Evolutionary conservation across 2,888 invertebrate species (phyloP), one percentile per base, ranked within the genome.

Genomic region (Drosophila cognata): DNA sequence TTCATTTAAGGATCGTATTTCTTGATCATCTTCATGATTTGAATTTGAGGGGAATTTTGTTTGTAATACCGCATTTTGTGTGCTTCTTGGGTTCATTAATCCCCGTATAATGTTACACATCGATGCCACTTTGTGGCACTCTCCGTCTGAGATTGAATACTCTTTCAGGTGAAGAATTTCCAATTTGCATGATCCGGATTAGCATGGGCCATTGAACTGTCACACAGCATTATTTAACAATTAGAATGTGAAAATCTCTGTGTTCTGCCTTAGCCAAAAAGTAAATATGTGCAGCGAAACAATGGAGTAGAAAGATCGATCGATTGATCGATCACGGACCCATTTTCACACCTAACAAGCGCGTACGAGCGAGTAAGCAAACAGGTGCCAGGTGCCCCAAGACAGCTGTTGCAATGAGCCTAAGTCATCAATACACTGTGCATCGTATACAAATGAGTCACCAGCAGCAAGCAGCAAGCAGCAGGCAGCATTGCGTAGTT

Each of bases 371-470:
- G 46, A 46, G 46, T 46, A 8, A 35, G 63, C 71, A 71, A 79
- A 67, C 77, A 77, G 79, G 77, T 79, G 79, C 58, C 69, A 62
- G 59, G 62, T 74, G 68, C 53, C 46, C 11, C 13, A 25, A 36
- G 80, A 74, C 84, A 84, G 87, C 87, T 83, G 83, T 84, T 83
- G 74, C 67, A 87, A 82, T 75, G 82, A 81, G 90, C 90, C 81
- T 88, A 88, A 88, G 84, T 89, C 90, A 88, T 81, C 90, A 88
- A 88, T 84, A 79, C 79, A 74, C 76, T 60, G 57, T 69, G 81
- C 72, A 56, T 63, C 46, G 56, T 56, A 77, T 71, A 86, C 74
- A 75, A 85, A 75, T 88, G 86, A 86, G 86, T 83, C 87, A 88
- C 58, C 65, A 53, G 28, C 43, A 53, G 13, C 3, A 41, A n/a